Base-by-base conservation (phyloP, 2,113 vertebrate genomes). In the Lucifuga dentata region DNA sequence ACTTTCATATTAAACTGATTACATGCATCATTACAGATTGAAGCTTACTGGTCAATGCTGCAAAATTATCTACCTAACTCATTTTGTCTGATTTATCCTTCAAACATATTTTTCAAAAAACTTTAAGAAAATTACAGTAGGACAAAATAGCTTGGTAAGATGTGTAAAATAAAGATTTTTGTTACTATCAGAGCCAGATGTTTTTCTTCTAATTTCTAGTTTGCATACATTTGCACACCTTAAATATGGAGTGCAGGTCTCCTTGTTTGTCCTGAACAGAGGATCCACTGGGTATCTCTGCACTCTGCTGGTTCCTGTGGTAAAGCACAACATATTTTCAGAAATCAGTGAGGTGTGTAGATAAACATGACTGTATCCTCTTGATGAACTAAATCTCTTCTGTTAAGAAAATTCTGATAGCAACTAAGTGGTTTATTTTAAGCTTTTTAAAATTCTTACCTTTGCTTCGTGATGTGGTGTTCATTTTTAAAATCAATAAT, bases 251-350 rank as follows among this genome's bases (percentile, higher is more conserved):
- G 10, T 17, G 8, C 43, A 73, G 2, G 3, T 69, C 5, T 43
- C 29, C 29, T 35, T 16, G 9, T 21, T 1, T 1, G 8, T 5
- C 52, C 16, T 6, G 3, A 2, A 5, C 8, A 39, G 15, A 43
- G 0, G 5, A 51, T 12, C 5, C 15, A 12, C 8, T 50, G 36
- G 12, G 12, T 16, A 17, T 19, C 3, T 68, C 49, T 35, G 60
- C 0, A 0, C 0, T 1, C 0, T 29, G 32, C 36, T 50, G 20
- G 2, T 17, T n/a, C n/a, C n/a, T n/a, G n/a, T n/a, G n/a, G n/a
- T n/a, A n/a, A n/a, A n/a, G n/a, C n/a, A n/a, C n/a, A n/a, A n/a
- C n/a, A n/a, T n/a, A n/a, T n/a, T n/a, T n/a, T n/a, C n/a, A n/a
- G n/a, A n/a, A n/a, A n/a, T n/a, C n/a, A n/a, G n/a, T n/a, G 12